These are phyloP conservation scores for Anseranas semipalmata DNA, from an alignment of 2,113 vertebrate species.

Conservation along the genomic window DNA sequence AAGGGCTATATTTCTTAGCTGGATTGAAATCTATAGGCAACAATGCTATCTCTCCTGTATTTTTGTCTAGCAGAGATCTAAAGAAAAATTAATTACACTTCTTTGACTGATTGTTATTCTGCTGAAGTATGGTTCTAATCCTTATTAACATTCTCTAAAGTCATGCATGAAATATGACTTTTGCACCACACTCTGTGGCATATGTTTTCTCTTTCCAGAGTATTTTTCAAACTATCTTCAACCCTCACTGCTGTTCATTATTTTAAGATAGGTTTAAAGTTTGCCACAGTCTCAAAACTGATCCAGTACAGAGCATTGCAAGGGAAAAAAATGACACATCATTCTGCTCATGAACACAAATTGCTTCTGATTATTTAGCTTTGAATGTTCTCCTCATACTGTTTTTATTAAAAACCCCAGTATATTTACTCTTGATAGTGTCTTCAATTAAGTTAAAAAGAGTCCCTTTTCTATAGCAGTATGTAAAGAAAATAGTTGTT, in stretches of 20 bases:
- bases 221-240: conserved; percentile 86
- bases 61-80: conserved; percentile 78
- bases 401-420: conserved; percentile 80
- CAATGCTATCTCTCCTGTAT: conserved; percentile 64
- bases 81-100: conserved; percentile 80
- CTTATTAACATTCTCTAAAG: conserved; percentile 91
- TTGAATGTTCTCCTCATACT: conserved; percentile 78
- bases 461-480: conserved; percentile 75
- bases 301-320: conserved; percentile 50
- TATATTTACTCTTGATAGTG: conserved; percentile 80
- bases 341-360: conserved; percentile 73
- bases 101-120: conserved; percentile 82
- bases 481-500: conserved; percentile 82
- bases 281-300: conserved; percentile 71
- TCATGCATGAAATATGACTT: conserved; percentile 90
- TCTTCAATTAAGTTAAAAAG: conserved; percentile 82
- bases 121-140: conserved; percentile 88
- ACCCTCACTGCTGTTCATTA: conserved; percentile 84
- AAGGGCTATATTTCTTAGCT: conserved; percentile 15
- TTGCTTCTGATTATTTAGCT: conserved; percentile 81
- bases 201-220: conserved; percentile 90
- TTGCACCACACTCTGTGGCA: conserved; percentile 81
- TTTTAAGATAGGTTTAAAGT: conserved; percentile 85
- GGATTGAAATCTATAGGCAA: conserved; percentile 41
- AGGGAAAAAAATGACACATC: conserved; percentile 66